Evolutionary conservation across 2,113 vertebrate species (phyloP).

Genomic region (Hemicordylus capensis): DNA sequence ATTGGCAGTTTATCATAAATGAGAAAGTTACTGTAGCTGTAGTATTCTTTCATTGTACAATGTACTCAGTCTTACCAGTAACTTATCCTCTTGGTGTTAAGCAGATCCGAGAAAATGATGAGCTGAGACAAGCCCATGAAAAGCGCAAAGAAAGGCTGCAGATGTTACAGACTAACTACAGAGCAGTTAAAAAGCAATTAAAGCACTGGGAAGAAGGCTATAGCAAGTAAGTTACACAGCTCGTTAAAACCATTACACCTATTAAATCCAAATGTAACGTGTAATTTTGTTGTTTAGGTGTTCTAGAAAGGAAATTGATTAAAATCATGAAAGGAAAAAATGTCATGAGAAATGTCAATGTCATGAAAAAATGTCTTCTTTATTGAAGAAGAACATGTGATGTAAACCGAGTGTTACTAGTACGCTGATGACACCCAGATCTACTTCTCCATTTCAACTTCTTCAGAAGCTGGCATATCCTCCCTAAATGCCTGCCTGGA

Average conservation of each 20-base stretch:
- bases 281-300: constrained; percentile 43
- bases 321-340: no score
- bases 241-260: constrained; percentile 67
- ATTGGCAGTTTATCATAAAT: constrained; percentile 7
- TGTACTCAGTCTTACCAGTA: constrained; percentile 28
- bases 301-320: constrained; percentile 63
- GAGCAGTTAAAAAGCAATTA: constrained; percentile 85
- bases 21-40: not conserved
- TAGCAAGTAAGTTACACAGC: constrained; percentile 82
- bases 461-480: no score
- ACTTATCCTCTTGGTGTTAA: constrained; percentile 67
- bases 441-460: no score
- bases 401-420: no score
- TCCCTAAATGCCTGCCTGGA: no score
- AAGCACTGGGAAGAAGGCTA: constrained; percentile 82
- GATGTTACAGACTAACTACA: constrained; percentile 90
- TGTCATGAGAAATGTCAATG: no score
- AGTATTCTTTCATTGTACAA: not conserved
- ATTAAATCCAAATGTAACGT: constrained; percentile 59
- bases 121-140: constrained; percentile 84
- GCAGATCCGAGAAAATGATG: constrained; percentile 85
- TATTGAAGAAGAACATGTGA: constrained; percentile 36
- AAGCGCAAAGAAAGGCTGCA: constrained; percentile 82
- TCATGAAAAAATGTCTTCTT: no score
- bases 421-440: no score